Evolutionary conservation across 2,797 vertebrate genomes (phyloP).

Genomic region (Typhlichthys eigenmanni): DNA sequence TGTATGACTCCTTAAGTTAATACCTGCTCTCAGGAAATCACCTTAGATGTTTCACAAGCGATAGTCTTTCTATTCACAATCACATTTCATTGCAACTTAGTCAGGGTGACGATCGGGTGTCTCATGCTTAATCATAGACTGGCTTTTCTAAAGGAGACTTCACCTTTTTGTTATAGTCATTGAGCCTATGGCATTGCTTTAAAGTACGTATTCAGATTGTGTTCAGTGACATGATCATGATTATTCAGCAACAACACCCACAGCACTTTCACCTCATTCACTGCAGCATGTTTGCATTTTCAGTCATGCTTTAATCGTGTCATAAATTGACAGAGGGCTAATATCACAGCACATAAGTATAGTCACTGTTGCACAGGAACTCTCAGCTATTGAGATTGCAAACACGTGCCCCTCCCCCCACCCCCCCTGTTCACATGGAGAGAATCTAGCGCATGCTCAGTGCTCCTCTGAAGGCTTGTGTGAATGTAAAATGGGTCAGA

Average conservation of each 20-base stretch:
- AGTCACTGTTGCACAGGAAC: slow-evolving; percentile 49
- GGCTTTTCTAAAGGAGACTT: not conserved
- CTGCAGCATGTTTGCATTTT: slow-evolving; percentile 47
- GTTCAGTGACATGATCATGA: not conserved
- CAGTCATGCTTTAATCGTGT: slow-evolving; percentile 46
- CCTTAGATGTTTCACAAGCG: not conserved
- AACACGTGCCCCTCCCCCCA: slow-evolving; percentile 63
- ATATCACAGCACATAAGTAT: slow-evolving; percentile 38
- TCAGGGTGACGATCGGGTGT: too few species aligned
- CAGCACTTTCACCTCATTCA: slow-evolving; percentile 56
- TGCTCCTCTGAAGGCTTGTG: slow-evolving; percentile 61
- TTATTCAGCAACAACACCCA: slow-evolving; percentile 15
- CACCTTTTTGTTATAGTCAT: not conserved
- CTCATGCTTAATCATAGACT: not conserved
- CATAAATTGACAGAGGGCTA: slow-evolving; percentile 39
- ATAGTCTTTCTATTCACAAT: not conserved
- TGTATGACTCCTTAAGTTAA: not conserved
- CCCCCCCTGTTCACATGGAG: slow-evolving; percentile 25
- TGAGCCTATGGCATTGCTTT: too few species aligned
- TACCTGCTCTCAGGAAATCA: not conserved
- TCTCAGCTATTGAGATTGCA: slow-evolving; percentile 70
- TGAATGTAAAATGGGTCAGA: slow-evolving; percentile 81
- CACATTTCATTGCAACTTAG: not conserved
- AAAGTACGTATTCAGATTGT: slow-evolving; percentile 1
- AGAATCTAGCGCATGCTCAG: slow-evolving; percentile 61